Base-by-base conservation (phyloP, 2,113 vertebrate genomes). In the Myiozetetes cayanensis region DNA sequence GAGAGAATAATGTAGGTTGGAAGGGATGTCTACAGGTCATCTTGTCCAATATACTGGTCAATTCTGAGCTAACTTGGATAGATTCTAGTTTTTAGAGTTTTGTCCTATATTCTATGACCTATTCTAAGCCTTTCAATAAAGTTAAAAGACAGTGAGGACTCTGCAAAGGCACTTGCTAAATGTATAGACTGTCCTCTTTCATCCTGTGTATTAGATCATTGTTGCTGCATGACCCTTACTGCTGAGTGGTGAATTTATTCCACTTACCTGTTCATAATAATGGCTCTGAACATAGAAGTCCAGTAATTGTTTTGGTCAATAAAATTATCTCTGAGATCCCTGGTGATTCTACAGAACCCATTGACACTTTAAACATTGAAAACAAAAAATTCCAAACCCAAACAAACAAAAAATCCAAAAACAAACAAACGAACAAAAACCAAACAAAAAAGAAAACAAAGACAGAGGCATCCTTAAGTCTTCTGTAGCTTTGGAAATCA, bases 401-500 rank as follows among this genome's bases (percentile, higher is more conserved):
- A 58, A 13, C 19, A 46, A 79, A 71, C 19, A n/a, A n/a, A 46
- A 59, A 23, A 7, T 27, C 28, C 39, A 43, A 5, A 41, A 30
- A 22, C 17, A 43, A 6, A 43, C 15, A 72, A 7, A 59, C 2
- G 50, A 2, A 28, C 31, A 8, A 37, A 31, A 72, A 7, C 53
- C 2, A 56, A 2, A 28, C 31, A 8, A 37, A 31, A 19, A 37
- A 35, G 2, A 24, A 59, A 50, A 25, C 7, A 56, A 87, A 85
- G 59, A 19, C 35, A 93, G 59, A 67, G 71, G 5, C 28, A 82
- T 87, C 28, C 39, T 70, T 85, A 70, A 30, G 6, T 76, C 43
- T 77, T 79, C 24, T 28, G 33, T 74, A 50, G 43, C 41, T 94
- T 79, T 90, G 75, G 63, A 95, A 97, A 95, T 84, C 72, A 95